A percentile compares a stretch with the other conserved stretches of the same genome.
Conservation (phyloP, 1,140 invertebrate genomes). For the Procambarus virginalis region DNA sequence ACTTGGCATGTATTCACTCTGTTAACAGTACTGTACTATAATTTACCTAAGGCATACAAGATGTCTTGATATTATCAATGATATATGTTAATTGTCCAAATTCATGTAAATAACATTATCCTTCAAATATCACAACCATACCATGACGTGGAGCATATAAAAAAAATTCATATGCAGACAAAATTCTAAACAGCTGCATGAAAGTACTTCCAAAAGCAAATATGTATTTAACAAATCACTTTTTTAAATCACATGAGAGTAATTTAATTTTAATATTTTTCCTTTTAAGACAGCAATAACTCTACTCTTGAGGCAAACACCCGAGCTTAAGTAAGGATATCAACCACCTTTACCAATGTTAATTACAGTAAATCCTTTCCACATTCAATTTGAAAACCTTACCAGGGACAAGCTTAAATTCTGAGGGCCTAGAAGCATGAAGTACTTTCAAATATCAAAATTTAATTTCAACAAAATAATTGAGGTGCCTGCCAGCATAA, state of each 20-base stretch:
- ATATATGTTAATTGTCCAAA: background rate
- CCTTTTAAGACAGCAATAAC: background rate
- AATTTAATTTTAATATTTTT: background rate
- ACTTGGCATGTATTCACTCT: conserved; percentile 3
- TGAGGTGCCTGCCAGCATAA: background rate
- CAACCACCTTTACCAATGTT: background rate
- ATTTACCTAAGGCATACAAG: background rate
- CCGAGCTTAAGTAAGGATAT: background rate
- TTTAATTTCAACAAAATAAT: background rate
- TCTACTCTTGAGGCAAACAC: background rate
- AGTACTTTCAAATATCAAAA: background rate
- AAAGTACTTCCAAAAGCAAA: conserved; percentile 20
- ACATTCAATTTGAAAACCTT: background rate
- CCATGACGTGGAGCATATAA: conserved; percentile 29
- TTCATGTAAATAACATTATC: conserved; percentile 14
- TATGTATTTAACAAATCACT: conserved; percentile 11
- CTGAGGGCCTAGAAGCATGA: background rate
- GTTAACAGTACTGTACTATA: background rate
- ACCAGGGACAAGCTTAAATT: background rate
- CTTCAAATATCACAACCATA: conserved; percentile 52
- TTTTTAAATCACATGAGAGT: background rate
- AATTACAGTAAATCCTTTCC: background rate
- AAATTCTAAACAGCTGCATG: conserved; percentile 33
- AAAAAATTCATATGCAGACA: conserved; percentile 7
- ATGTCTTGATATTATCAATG: background rate